Conservation (phyloP, 1,140 invertebrate genomes). For the Saccostrea echinata region DNA sequence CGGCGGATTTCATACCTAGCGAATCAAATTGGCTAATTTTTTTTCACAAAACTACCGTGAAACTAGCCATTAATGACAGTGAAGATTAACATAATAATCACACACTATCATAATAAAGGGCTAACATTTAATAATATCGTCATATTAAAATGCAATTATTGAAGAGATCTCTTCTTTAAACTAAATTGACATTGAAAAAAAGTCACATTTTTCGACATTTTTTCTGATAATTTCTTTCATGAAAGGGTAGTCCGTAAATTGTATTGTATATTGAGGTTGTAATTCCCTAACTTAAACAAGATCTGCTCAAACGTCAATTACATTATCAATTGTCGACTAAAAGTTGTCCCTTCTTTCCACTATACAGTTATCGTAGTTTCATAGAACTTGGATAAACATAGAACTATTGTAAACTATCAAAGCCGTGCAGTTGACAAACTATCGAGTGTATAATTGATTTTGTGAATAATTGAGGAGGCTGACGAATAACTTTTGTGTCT, state of each 20-base stretch:
- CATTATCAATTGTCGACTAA: background rate
- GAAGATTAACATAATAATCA: constrained; percentile 35
- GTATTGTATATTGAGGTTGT: background rate
- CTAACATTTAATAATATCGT: constrained; percentile 18
- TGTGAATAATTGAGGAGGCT: constrained; percentile 5
- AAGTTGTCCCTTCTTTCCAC: background rate
- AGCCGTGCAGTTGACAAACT: background rate
- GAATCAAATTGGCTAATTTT: constrained; percentile 37
- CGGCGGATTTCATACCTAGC: constrained; percentile 28
- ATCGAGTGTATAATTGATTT: constrained; percentile 20
- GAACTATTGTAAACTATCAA: background rate
- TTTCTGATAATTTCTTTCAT: background rate
- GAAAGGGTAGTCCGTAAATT: background rate
- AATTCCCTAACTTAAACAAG: background rate
- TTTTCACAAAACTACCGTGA: constrained; percentile 28
- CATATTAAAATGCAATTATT: constrained; percentile 31
- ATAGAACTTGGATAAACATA: background rate
- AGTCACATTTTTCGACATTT: background rate
- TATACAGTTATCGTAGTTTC: background rate
- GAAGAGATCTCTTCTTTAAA: background rate
- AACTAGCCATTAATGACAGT: constrained; percentile 32
- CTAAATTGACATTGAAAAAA: constrained; percentile 26
- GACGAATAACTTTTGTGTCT: constrained; percentile 12
- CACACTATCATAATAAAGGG: constrained; percentile 16
- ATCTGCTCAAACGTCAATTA: background rate